Evolutionary conservation across 2,113 vertebrate genomes (phyloP).

Genomic region (Tor tambroides): DNA sequence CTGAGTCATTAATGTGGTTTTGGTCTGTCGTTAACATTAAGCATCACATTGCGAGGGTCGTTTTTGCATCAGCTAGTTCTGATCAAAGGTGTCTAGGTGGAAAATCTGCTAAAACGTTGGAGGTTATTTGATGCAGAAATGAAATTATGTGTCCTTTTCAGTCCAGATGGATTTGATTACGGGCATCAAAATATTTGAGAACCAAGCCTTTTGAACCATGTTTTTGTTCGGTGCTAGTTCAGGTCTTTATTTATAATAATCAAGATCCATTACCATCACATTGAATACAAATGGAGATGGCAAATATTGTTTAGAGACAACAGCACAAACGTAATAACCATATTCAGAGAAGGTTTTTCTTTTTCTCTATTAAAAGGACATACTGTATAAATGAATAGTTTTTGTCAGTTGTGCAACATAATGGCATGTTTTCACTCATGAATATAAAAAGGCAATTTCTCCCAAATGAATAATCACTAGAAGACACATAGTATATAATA

Average conservation of each 20-base stretch:
- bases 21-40: slow-evolving; percentile 12
- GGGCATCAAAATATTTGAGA: neutral
- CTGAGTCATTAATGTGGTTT: slow-evolving; percentile 31
- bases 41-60: slow-evolving; percentile 15
- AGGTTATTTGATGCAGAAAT: neutral
- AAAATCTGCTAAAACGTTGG: slow-evolving; percentile 33
- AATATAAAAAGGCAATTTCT: neutral
- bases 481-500: neutral
- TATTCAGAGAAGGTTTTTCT: neutral
- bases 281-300: neutral
- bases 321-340: neutral
- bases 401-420: neutral
- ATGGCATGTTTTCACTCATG: neutral
- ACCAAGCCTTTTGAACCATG: slow-evolving; percentile 11
- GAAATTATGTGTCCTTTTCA: neutral
- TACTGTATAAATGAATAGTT: neutral
- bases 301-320: neutral
- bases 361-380: neutral
- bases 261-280: neutral
- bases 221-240: neutral
- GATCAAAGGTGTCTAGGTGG: neutral
- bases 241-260: neutral
- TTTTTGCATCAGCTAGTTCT: slow-evolving; percentile 18
- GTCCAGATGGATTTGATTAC: neutral
- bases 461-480: neutral